Conservation (phyloP, 2,888 invertebrate species). For the Drosophila engyochracea region DNA sequence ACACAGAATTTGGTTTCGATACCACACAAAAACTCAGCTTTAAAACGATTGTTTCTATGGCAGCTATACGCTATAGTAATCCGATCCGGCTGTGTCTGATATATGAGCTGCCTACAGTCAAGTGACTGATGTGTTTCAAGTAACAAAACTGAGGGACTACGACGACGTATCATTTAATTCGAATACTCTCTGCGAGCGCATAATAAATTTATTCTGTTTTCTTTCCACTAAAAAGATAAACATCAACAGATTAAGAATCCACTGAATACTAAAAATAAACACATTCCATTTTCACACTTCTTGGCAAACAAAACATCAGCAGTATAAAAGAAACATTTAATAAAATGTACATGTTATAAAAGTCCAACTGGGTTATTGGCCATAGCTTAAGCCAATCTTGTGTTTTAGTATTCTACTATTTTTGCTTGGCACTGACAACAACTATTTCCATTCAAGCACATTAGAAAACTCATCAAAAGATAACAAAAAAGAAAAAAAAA, state of each 20-base stretch:
- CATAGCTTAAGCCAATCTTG: not conserved
- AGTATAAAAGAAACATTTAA: not conserved
- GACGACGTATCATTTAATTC: not conserved
- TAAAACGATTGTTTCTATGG: not conserved
- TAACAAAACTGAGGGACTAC: not conserved
- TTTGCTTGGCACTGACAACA: not conserved
- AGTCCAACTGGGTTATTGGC: not conserved
- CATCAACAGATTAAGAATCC: not conserved
- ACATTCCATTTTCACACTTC: not conserved
- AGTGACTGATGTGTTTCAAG: not conserved
- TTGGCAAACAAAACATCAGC: not conserved
- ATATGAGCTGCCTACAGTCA: not conserved
- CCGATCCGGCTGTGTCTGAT: not conserved
- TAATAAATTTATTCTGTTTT: not conserved
- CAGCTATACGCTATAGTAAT: not conserved
- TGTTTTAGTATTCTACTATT: not conserved
- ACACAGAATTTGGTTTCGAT: not conserved
- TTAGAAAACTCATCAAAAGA: slow-evolving; percentile 12
- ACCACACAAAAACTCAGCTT: not conserved
- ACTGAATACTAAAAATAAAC: not conserved
- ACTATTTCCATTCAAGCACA: not conserved
- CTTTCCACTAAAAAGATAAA: not conserved
- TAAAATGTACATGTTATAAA: not conserved
- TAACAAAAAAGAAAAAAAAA: not conserved
- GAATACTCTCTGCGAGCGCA: not conserved